Base-by-base conservation (phyloP, 2,113 vertebrate species). In the Melanostigma gelatinosum region DNA sequence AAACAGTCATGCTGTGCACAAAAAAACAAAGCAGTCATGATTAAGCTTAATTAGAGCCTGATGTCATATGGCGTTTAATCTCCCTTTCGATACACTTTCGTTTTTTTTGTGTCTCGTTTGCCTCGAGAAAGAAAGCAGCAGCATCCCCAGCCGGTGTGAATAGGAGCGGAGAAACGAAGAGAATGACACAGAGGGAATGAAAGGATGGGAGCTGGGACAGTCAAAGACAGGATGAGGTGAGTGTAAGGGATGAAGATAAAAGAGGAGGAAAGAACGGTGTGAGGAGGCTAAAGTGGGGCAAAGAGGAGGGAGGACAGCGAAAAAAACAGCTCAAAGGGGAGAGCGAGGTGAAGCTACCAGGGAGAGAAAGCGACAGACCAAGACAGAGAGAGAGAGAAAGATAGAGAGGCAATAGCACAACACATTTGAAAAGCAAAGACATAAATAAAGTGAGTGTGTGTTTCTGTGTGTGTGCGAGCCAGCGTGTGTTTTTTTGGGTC, bases 391-490 rank as follows among this genome's bases (percentile, higher is more conserved):
- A 54, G 15, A 61, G 18, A 72, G 78, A 68, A 68, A 77, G 38
- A 55, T 63, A 72, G 61, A 11, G 29, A 50, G 44, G 79, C 29
- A 75, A 60, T 55, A 69, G 29, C 70, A 34, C 57, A 54, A 68
- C 3, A 63, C 15, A 55, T 72, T 87, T 70, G 64, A 68, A 84
- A 88, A 77, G 63, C 70, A 84, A 57, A 88, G 82, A 80, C 82
- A 93, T 77, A 90, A 91, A 92, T 91, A 91, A 87, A 89, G 77
- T 73, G 54, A 4, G 76, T 82, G 86, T 90, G 85, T 48, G 61
- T 75, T 20, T 84, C 6, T 76, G 70, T 64, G 22, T 38, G 72
- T 48, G 64, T 67, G 66, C 22, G 1, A 16, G 64, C 6, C 8
- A 70, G 66, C 46, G 55, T 55, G 50, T 78, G 85, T 88, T 72